Percentiles rank a stretch among this genome's conserved stretches.
Evolutionary conservation across 2,888 invertebrate genomes (phyloP).

Genomic region (Scaptomyza cyrtandrae): DNA sequence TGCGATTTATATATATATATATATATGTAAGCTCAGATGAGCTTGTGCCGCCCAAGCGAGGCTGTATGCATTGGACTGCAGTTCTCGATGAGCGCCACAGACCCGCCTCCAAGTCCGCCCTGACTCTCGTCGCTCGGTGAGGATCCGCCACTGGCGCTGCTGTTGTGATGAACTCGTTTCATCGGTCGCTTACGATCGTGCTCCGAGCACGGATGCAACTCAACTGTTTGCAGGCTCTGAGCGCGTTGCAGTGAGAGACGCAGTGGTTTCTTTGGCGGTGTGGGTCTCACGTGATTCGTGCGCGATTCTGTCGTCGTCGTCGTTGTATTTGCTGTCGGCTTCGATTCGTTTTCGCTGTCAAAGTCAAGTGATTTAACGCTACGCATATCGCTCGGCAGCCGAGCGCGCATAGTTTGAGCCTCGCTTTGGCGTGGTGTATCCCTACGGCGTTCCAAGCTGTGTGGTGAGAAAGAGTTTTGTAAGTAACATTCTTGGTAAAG

Average conservation of each 20-base stretch:
- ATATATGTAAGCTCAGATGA: constrained; percentile 74
- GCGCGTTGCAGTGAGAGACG: constrained; percentile 93
- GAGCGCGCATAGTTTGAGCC: constrained; percentile 65
- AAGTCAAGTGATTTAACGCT: constrained; percentile 91
- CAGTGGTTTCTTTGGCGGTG: constrained; percentile 94
- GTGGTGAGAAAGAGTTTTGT: neutral
- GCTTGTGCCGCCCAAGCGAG: constrained; percentile 82
- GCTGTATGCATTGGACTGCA: constrained; percentile 82
- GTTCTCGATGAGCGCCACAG: constrained; percentile 72
- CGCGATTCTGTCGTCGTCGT: constrained; percentile 54
- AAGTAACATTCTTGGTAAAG: neutral
- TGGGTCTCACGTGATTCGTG: constrained; percentile 87
- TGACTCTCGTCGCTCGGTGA: constrained; percentile 61
- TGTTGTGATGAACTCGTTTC: constrained; percentile 82
- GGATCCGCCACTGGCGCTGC: constrained; percentile 44
- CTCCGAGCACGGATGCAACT: constrained; percentile 76
- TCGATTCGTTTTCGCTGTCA: constrained; percentile 89
- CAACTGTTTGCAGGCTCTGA: constrained; percentile 91
- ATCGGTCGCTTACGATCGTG: constrained; percentile 83
- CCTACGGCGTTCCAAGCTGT: constrained; percentile 77
- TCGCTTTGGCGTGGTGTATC: constrained; percentile 72
- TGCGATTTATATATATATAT: neutral
- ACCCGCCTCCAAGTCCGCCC: neutral
- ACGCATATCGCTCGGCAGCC: constrained; percentile 83
- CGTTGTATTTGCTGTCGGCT: constrained; percentile 40